A percentile compares a stretch with the other conserved stretches of the same genome.
Evolutionary conservation across 2,113 vertebrate species (phyloP).

Genomic region (Cettia cetti): DNA sequence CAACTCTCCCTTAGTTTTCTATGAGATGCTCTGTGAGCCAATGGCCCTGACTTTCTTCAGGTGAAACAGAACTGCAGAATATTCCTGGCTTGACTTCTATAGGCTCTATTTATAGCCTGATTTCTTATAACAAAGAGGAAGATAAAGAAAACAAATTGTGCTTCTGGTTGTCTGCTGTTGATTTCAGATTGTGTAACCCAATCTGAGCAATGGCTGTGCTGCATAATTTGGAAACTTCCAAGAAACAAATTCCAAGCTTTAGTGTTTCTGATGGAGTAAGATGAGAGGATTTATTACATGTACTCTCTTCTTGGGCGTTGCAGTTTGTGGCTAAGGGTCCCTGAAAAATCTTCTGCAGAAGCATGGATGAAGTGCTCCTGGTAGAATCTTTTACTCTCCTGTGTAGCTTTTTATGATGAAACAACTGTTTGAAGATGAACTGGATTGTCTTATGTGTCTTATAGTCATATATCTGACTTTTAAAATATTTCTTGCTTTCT

Average conservation of each 20-base stretch:
- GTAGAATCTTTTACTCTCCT: not conserved
- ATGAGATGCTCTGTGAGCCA: not conserved
- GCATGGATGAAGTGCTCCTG: not conserved
- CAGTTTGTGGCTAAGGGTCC: not conserved
- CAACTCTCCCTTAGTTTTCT: not conserved
- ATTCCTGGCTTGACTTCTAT: not conserved
- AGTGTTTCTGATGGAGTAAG: not conserved
- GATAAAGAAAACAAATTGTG: not conserved
- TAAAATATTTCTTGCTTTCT: not conserved
- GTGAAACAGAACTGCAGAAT: not conserved
- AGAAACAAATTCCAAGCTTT: not conserved
- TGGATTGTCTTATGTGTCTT: not conserved
- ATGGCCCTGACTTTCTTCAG: not conserved
- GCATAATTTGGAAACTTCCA: not conserved
- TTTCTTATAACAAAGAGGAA: not conserved
- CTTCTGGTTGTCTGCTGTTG: not conserved
- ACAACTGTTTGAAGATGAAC: not conserved
- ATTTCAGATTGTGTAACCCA: not conserved
- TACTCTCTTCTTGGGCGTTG: not conserved
- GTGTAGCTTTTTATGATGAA: not conserved
- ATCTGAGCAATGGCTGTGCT: not conserved
- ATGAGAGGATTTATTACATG: not conserved
- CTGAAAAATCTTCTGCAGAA: not conserved
- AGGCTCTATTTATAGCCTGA: not conserved
- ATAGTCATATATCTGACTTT: not conserved